Percentiles rank a stretch among this genome's conserved stretches.
phyloP scores from a whole-genome alignment of 2,888 invertebrate species.

The Drosophila koepferae region DNA sequence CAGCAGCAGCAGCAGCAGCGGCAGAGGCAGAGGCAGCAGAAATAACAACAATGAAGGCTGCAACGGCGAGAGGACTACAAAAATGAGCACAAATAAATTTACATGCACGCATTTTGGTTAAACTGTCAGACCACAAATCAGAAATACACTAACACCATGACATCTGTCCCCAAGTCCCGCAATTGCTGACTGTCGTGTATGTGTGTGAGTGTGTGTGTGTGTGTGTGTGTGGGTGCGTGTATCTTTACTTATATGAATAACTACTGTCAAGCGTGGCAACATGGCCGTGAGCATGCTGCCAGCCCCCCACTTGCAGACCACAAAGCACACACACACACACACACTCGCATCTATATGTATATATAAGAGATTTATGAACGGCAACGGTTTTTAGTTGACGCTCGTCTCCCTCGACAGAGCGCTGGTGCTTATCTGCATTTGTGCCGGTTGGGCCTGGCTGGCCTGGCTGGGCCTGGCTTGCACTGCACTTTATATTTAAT shows the following conservation, averaged over 20 bases:
- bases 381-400: slow-evolving; percentile 69
- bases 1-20: slow-evolving; percentile 8
- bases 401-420: slow-evolving; percentile 42
- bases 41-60: slow-evolving; percentile 29
- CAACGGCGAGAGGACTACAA: slow-evolving; percentile 53
- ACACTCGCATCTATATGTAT: slow-evolving; percentile 4
- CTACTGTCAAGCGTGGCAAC: slow-evolving; percentile 68
- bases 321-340: slow-evolving; percentile 32
- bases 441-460: slow-evolving; percentile 6
- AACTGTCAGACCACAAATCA: slow-evolving; percentile 82
- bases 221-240: slow-evolving; percentile 16
- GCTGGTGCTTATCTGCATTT: slow-evolving; percentile 58
- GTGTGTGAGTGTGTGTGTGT: not conserved
- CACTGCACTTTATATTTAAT: slow-evolving; percentile 75
- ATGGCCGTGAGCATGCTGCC: slow-evolving; percentile 57
- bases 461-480: slow-evolving; percentile 26
- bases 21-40: too few species aligned
- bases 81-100: slow-evolving; percentile 80
- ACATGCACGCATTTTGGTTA: slow-evolving; percentile 80
- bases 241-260: slow-evolving; percentile 72
- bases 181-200: slow-evolving; percentile 17
- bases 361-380: slow-evolving; percentile 76
- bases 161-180: slow-evolving; percentile 44
- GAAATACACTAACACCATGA: slow-evolving; percentile 77
- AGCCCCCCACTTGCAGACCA: slow-evolving; percentile 23